These are phyloP conservation scores for Crossocerus cetratus DNA, from an alignment of 2,888 invertebrate species.

Conservation along the genomic window DNA sequence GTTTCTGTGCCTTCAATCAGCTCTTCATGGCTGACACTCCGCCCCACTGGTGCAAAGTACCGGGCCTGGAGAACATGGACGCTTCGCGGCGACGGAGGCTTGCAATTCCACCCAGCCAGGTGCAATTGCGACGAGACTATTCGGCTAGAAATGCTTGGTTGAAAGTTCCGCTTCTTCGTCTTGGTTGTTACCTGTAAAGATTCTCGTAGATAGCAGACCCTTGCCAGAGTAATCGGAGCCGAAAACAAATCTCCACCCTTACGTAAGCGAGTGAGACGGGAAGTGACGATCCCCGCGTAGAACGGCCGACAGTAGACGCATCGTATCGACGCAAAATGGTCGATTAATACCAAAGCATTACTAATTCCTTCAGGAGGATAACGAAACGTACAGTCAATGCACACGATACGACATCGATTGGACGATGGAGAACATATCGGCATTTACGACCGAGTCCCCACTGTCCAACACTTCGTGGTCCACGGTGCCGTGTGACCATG, in stretches of 20 bases:
- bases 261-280: no score
- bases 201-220: no score
- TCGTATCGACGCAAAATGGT: no score
- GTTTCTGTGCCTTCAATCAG: conserved; percentile 95
- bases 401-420: conserved; percentile 83
- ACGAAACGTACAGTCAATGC: conserved; percentile 83
- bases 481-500: conserved; percentile 84
- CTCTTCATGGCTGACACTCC: conserved; percentile 94
- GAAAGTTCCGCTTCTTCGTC: not conserved
- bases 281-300: no score
- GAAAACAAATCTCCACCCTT: no score
- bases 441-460: conserved; percentile 54
- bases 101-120: conserved; percentile 80
- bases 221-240: no score
- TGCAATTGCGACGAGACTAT: conserved; percentile 32
- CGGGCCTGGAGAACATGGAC: conserved; percentile 79
- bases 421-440: conserved; percentile 56
- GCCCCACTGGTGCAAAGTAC: conserved; percentile 90
- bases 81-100: conserved; percentile 78
- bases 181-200: not conserved
- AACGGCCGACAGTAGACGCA: no score
- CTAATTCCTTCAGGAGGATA: conserved; percentile 64
- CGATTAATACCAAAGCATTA: no score
- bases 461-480: conserved; percentile 81
- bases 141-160: not conserved